These are phyloP conservation scores for Diphyllodes magnificus DNA, from an alignment of 2,113 vertebrate species.

Conservation along the genomic window DNA sequence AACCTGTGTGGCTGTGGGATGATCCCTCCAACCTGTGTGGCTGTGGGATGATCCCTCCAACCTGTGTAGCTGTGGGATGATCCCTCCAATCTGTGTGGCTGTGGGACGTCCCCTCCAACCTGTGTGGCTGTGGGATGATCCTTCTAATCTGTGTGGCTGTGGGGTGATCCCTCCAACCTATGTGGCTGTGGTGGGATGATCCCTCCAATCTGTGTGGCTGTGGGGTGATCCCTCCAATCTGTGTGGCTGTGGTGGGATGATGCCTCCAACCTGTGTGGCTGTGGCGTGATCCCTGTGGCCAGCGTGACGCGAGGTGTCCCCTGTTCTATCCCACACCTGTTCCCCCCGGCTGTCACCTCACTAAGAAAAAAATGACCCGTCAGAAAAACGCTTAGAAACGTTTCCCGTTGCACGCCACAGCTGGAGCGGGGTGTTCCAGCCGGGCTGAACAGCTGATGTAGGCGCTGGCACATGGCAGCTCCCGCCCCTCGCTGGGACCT, in stretches of 20 bases:
- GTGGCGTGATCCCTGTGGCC: not conserved
- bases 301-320: not conserved
- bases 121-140: not conserved
- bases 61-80: not conserved
- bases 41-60: not conserved
- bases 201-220: not conserved
- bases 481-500: not conserved
- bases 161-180: not conserved
- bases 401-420: not conserved
- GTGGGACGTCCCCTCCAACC: not conserved
- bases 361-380: not conserved
- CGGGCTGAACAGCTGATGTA: accelerated
- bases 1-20: not conserved
- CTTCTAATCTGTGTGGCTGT: not conserved
- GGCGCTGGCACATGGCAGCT: not conserved
- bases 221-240: too few species aligned
- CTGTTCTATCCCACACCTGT: not conserved
- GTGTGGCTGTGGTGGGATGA: too few species aligned
- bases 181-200: not conserved
- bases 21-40: not conserved
- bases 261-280: not conserved
- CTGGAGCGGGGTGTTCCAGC: accelerated
- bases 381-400: not conserved
- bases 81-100: too few species aligned
- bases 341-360: not conserved